A percentile compares a stretch with the other conserved stretches of the same genome.
These are phyloP conservation scores for Eilema caniola DNA, from an alignment of 2,888 invertebrate species.

Conservation along the genomic window DNA sequence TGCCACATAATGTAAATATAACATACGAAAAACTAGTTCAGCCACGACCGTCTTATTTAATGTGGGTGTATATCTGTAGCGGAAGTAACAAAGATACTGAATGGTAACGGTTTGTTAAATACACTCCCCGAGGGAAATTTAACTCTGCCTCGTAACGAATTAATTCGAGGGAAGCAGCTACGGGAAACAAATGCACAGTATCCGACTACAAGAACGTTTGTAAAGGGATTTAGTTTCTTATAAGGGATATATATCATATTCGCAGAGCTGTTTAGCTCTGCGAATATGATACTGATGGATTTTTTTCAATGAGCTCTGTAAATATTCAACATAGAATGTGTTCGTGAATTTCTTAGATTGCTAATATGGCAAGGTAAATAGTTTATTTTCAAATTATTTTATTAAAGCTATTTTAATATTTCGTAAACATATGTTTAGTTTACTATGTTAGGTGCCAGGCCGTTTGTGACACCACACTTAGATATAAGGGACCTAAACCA, in stretches of 20 bases:
- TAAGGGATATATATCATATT: slow-evolving; percentile 12
- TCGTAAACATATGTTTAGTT: too few relatives aligned
- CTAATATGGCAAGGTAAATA: neutral
- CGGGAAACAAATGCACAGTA: slow-evolving; percentile 41
- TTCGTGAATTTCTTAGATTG: neutral
- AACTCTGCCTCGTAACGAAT: slow-evolving; percentile 45
- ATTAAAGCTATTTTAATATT: too few relatives aligned
- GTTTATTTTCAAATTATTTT: too few relatives aligned
- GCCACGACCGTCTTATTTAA: slow-evolving; percentile 16
- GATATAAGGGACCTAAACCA: too few relatives aligned
- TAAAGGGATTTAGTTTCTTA: slow-evolving; percentile 24
- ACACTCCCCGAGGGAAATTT: slow-evolving; percentile 50
- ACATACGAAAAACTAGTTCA: neutral
- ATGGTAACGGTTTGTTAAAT: slow-evolving; percentile 51
- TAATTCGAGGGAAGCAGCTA: slow-evolving; percentile 43
- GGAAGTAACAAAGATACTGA: slow-evolving; percentile 34
- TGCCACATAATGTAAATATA: neutral
- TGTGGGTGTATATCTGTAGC: slow-evolving; percentile 18
- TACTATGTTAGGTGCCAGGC: too few relatives aligned
- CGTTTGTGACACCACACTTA: too few relatives aligned
- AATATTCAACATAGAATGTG: neutral
- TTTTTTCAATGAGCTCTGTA: too few relatives aligned
- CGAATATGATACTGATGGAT: neutral
- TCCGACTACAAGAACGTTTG: slow-evolving; percentile 28
- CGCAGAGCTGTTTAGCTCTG: too few relatives aligned